These are phyloP conservation scores for Picathartes gymnocephalus DNA, from an alignment of 2,113 vertebrate genomes.

Conservation along the genomic window DNA sequence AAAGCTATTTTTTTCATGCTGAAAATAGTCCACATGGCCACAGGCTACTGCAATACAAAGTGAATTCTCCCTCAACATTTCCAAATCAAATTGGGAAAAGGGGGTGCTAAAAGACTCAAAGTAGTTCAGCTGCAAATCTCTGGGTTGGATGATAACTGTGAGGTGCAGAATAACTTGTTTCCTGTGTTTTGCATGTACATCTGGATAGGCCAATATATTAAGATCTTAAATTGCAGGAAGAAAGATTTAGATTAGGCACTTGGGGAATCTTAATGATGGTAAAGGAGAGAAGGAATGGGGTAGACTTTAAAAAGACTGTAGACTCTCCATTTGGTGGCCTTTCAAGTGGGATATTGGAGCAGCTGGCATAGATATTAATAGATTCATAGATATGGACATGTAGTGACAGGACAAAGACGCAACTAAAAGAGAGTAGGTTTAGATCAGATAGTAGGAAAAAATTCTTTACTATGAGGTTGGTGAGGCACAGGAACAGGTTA, in stretches of 20 bases:
- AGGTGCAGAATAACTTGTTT: neutral
- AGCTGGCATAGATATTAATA: neutral
- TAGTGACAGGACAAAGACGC: neutral
- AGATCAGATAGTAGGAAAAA: neutral
- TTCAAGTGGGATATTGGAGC: neutral
- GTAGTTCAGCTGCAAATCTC: neutral
- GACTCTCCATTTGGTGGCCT: neutral
- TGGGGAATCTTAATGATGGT: neutral
- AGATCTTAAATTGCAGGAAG: neutral
- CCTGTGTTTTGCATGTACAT: neutral
- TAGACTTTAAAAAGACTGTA: neutral
- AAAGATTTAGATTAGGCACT: neutral
- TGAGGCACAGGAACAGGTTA: neutral
- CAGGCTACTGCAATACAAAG: neutral
- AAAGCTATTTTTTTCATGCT: neutral
- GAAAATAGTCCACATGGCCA: neutral
- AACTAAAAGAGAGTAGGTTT: neutral
- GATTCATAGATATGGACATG: neutral
- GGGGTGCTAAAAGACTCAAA: neutral
- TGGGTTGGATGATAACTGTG: neutral
- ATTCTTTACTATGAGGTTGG: neutral
- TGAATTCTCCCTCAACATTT: neutral
- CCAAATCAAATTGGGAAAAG: neutral
- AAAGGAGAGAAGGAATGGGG: neutral
- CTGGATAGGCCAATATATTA: neutral